These are phyloP conservation scores for Leptodactylus fuscus DNA, from an alignment of 2,113 vertebrate genomes.

Conservation along the genomic window DNA sequence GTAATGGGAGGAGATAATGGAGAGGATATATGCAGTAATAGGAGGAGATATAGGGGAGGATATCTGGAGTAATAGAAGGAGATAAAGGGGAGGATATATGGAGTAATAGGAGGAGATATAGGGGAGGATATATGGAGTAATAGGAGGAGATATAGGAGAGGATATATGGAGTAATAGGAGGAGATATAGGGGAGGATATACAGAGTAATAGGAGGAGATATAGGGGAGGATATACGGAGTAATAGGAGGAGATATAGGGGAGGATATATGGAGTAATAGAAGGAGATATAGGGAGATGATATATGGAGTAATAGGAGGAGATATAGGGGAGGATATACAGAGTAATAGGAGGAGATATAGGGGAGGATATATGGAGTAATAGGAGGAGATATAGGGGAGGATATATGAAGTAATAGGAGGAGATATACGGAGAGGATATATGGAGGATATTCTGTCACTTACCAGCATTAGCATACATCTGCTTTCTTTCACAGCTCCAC, in stretches of 20 bases:
- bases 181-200: background rate
- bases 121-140: too few relatives aligned
- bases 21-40: too few relatives aligned
- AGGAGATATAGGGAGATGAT: background rate
- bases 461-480: slow-evolving; percentile 79
- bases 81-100: too few relatives aligned
- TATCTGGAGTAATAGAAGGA: too few relatives aligned
- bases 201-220: slow-evolving; percentile 1
- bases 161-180: background rate
- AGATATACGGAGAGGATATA: slow-evolving; percentile 14
- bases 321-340: background rate
- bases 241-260: slow-evolving; percentile 5
- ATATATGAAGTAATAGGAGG: background rate
- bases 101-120: too few relatives aligned
- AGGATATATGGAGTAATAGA: background rate
- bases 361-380: background rate
- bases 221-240: background rate
- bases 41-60: too few relatives aligned
- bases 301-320: slow-evolving; percentile 15
- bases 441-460: slow-evolving; percentile 55
- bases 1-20: too few relatives aligned
- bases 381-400: slow-evolving; percentile 20
- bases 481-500: slow-evolving; percentile 76
- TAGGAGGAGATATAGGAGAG: too few relatives aligned
- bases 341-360: slow-evolving; percentile 13